Conservation (phyloP, 1,140 invertebrate species). For the Plectus sambesii region DNA sequence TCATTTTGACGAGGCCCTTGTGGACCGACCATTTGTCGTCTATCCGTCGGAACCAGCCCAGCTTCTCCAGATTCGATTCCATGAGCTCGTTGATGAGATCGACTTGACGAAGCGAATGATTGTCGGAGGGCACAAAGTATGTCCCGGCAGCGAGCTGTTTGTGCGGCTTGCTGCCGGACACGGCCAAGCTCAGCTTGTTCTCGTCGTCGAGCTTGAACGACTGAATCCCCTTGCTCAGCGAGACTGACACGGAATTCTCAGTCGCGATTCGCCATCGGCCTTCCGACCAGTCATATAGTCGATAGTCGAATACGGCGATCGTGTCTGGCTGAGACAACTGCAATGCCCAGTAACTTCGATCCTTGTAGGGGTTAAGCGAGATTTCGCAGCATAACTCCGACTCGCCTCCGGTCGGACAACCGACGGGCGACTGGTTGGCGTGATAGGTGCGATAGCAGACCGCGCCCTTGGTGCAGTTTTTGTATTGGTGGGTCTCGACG, state of each 20-base stretch:
- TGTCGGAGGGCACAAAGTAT: constrained; percentile 23
- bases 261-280: constrained; percentile 7
- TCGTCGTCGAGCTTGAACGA: constrained; percentile 34
- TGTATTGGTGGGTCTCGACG: constrained; percentile 34
- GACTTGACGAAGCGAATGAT: constrained; percentile 20
- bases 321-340: constrained; percentile 32
- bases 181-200: constrained; percentile 23
- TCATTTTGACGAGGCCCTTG: constrained; percentile 31
- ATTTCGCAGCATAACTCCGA: constrained; percentile 35
- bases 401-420: constrained; percentile 23
- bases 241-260: constrained; percentile 14
- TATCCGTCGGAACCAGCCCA: constrained; percentile 33
- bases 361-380: constrained; percentile 29
- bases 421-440: constrained; percentile 25
- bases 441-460: constrained; percentile 37
- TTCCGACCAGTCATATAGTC: constrained; percentile 28
- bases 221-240: constrained; percentile 30
- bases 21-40: constrained; percentile 25
- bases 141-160: constrained; percentile 30
- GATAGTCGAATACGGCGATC: constrained; percentile 25
- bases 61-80: constrained; percentile 30
- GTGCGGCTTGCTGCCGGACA: constrained; percentile 28
- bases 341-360: constrained; percentile 34
- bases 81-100: constrained; percentile 25
- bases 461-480: constrained; percentile 26